Base-by-base conservation (phyloP, 2,888 invertebrate genomes). In the Cheiracanthium punctorium region DNA sequence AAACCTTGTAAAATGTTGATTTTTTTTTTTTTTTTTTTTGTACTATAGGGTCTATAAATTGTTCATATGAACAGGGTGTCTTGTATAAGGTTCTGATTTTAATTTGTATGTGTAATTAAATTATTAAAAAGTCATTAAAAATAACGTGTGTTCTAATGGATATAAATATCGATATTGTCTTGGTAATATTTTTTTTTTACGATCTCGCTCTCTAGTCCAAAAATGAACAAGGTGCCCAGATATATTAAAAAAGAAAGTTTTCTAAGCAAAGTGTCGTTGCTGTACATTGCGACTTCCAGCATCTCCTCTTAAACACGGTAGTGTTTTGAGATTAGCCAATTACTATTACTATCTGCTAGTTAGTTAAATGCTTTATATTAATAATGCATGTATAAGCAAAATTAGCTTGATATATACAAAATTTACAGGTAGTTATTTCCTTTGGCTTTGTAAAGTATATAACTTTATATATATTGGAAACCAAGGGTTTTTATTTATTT, bases 221-320 rank as follows among this genome's bases (percentile, higher is more conserved):
- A 58, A 58, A 37, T 37, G 10, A 77, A 73, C 77, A 69, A 77
- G 52, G 84, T 84, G 84, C 84, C 84, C 84, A 84, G 84, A 82
- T 72, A 70, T 65, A 64, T 7, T 71, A 24, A 32, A 24, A 10
- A 41, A 71, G 43, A 24, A 29, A 37, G 37, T 7, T 7, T 7
- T 37, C n/a, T 7, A 37, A 37, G 10, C 10, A 10, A 37, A 1
- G 14, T 41, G 24, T 70, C 17, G 33, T 33, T 20, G 33, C 30
- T 67, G n/a, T 33, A n/a, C 20, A 33, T 33, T 32, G 14, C 1
- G 24, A 37, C 37, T 24, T 41, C 70, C 17, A 20, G 70, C 70
- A 70, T 70, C 70, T 70, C 70, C 70, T 43, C 72, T 72, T 72
- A 48, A 72, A 48, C 72, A 72, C 30, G 52, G 72, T 72, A 48